Evolutionary conservation across 2,113 vertebrate species (phyloP), one percentile per base, ranked within the genome.

Genomic region (Pedionomus torquatus): DNA sequence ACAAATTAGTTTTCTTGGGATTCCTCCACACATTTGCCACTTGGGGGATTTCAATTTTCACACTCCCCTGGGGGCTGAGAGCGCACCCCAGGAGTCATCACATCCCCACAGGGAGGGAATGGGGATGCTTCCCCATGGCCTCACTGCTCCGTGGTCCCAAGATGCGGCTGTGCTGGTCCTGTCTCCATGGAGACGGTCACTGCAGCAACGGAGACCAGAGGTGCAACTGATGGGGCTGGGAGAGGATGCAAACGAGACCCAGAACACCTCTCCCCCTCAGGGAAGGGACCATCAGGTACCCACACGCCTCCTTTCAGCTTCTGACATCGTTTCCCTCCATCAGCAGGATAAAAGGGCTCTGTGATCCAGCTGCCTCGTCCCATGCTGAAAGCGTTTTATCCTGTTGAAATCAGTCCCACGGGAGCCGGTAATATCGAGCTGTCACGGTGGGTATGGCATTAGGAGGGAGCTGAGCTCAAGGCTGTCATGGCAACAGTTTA

Each of bases 101-200:
- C 0, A 24, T 57, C 87, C 68, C 65, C 0, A 1, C 11, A 65
- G 84, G 84, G 57, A 87, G 28, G 78, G 60, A 49, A 88, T 13
- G 52, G 71, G 87, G 76, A 54, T 0, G 1, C 20, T 52, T 66
- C 46, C 78, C 87, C 57, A 9, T 4, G 11, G 66, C 23, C 9
- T 26, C 48, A 31, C 49, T 17, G 35, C 41, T 65, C 23, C 2
- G 4, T 35, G 85, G 80, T 95, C 48, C 91, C 43, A 41, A 68
- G 97, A 95, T 96, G 90, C 9, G 11, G 97, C 51, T 31, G 69
- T 60, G 92, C 84, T 13, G n/a, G 66, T 14, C 48, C 7, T 0
- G 65, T 97, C 94, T 97, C 97, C 96, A 97, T 94, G 95, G 94
- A 96, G 91, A 96, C 23, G 0, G 90, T 95, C 95, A 92, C 96